Evolutionary conservation across 2,888 invertebrate genomes (phyloP).

Genomic region (Acrobasis consociella): DNA sequence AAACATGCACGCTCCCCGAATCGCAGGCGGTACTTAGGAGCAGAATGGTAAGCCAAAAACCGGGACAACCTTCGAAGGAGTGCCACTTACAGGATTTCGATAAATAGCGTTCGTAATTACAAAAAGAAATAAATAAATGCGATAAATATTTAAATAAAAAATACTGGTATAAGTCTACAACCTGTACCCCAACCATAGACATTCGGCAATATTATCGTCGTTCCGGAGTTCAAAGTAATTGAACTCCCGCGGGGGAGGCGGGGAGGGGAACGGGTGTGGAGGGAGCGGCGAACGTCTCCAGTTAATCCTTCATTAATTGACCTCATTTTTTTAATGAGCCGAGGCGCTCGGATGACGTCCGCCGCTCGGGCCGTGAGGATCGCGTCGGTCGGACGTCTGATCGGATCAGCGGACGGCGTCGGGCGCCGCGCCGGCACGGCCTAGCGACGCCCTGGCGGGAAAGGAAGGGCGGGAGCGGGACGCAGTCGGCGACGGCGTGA

Average conservation of each 20-base stretch:
- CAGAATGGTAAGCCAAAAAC: constrained; percentile 82
- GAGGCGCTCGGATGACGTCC: constrained; percentile 49
- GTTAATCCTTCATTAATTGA: constrained; percentile 76
- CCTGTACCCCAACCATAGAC: constrained; percentile 80
- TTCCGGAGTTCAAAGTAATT: constrained; percentile 73
- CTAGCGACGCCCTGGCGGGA: constrained; percentile 32
- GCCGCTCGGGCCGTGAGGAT: constrained; percentile 46
- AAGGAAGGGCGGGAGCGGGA: constrained; percentile 31
- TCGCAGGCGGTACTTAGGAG: constrained; percentile 60
- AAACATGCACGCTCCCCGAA: constrained; percentile 74
- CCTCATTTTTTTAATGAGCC: constrained; percentile 72
- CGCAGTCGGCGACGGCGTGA: constrained; percentile 65
- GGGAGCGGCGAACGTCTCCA: constrained; percentile 64
- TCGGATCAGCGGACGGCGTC: constrained; percentile 8
- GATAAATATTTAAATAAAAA: constrained; percentile 76
- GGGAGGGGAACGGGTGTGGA: constrained; percentile 32
- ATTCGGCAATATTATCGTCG: constrained; percentile 72
- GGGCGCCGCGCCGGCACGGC: constrained; percentile 36
- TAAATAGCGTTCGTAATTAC: constrained; percentile 65
- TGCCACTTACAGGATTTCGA: constrained; percentile 72
- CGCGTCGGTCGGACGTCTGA: constrained; percentile 13
- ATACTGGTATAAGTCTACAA: constrained; percentile 77
- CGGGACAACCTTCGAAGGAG: constrained; percentile 84
- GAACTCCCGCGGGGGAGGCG: constrained; percentile 58
- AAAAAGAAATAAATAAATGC: constrained; percentile 77